Conservation (phyloP, 2,888 invertebrate genomes). For the Polydrusus tereticollis region DNA sequence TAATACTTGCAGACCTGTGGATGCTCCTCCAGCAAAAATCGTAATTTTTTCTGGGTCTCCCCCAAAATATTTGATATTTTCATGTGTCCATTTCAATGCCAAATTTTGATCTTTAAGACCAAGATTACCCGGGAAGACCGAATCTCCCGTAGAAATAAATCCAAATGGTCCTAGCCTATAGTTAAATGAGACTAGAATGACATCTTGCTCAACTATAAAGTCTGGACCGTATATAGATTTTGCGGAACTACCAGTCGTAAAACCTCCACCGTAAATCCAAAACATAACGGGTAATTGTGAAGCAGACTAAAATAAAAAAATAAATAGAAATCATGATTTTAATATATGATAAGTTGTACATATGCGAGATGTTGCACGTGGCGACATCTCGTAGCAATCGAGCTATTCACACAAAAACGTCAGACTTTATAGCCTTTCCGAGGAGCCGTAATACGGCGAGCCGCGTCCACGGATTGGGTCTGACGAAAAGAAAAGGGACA, state of each 20-base stretch:
- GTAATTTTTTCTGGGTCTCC: constrained; percentile 3
- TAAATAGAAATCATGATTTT: no score
- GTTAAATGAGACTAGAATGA: neutral
- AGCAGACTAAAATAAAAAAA: neutral
- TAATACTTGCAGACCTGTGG: neutral
- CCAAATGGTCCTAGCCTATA: neutral
- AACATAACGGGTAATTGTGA: neutral
- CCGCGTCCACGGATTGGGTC: no score
- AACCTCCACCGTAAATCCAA: constrained; percentile 3
- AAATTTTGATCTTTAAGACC: neutral
- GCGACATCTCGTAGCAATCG: no score
- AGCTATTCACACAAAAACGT: no score
- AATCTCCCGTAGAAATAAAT: neutral
- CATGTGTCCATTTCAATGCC: neutral
- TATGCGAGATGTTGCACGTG: no score
- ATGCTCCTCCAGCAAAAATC: neutral
- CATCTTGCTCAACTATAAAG: neutral
- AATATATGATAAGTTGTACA: no score
- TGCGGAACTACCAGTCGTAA: neutral
- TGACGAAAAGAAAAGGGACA: no score
- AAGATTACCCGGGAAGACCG: neutral
- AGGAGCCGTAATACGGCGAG: no score
- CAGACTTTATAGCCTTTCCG: no score
- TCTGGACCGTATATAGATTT: neutral
- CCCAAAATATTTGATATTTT: neutral